Conservation (phyloP, 2,113 vertebrate species). For the Mirza zaza region DNA sequence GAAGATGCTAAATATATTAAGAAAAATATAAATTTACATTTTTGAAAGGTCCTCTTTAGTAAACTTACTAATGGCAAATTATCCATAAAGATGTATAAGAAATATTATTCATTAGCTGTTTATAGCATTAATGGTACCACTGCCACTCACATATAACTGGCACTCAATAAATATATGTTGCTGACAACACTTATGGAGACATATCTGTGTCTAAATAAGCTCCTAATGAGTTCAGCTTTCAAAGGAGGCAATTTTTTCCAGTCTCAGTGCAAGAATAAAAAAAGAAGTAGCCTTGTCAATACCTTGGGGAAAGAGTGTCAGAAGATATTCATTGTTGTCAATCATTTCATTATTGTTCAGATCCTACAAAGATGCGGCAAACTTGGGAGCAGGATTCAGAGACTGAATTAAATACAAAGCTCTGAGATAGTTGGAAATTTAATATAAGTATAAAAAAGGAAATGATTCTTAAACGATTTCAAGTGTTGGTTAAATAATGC, state of each 20-base stretch:
- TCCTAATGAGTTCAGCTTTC: not conserved
- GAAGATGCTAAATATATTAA: not conserved
- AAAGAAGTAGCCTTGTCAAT: not conserved
- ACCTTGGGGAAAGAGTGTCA: not conserved
- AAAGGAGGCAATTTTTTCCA: not conserved
- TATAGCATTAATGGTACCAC: not conserved
- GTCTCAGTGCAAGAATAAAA: not conserved
- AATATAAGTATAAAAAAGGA: not conserved
- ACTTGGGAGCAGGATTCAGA: not conserved
- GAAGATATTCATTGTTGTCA: not conserved
- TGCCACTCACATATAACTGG: not conserved
- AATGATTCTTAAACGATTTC: not conserved
- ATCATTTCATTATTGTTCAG: not conserved
- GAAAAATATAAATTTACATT: not conserved
- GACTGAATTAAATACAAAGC: constrained; percentile 15
- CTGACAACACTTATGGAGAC: not conserved
- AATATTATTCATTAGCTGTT: not conserved
- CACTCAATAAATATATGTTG: not conserved
- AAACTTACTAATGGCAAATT: not conserved
- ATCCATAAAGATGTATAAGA: not conserved
- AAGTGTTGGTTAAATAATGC: not conserved
- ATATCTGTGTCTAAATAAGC: not conserved
- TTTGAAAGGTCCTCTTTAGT: not conserved
- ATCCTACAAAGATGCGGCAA: not conserved
- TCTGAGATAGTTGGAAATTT: not conserved